Evolutionary conservation across 2,113 vertebrate species (phyloP).

Genomic region (Limanda limanda): DNA sequence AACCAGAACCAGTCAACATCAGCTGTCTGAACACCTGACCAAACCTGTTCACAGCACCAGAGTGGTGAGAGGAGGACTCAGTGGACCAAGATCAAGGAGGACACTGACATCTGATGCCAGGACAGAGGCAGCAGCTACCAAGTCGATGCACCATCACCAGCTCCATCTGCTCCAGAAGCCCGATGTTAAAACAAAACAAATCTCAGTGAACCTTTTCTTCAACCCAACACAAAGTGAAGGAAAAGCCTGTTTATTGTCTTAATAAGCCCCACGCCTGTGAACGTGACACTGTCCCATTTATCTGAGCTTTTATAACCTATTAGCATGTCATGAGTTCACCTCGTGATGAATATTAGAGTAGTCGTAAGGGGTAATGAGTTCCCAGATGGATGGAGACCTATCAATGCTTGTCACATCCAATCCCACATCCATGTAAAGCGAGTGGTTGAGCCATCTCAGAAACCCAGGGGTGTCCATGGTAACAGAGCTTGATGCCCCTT

Average conservation of each 20-base stretch:
- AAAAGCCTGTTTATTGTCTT: background rate
- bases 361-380: slow-evolving; percentile 50
- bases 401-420: slow-evolving; percentile 35
- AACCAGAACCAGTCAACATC: no score
- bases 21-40: no score
- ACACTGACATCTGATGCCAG: background rate
- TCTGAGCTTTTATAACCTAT: slow-evolving; percentile 28
- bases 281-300: slow-evolving; percentile 16
- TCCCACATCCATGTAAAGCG: slow-evolving; percentile 33
- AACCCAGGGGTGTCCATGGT: slow-evolving; percentile 52
- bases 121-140: background rate
- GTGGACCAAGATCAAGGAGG: background rate
- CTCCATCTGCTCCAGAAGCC: background rate
- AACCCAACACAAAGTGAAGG: background rate
- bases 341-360: slow-evolving; percentile 40
- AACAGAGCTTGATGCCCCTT: slow-evolving; percentile 30
- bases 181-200: background rate
- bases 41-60: background rate
- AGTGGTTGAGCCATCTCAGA: slow-evolving; percentile 16
- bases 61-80: background rate
- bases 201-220: background rate
- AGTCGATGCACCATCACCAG: background rate
- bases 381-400: slow-evolving; percentile 55
- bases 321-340: slow-evolving; percentile 34
- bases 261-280: background rate